phyloP scores from a whole-genome alignment of 2,797 vertebrate genomes.

The Avahi laniger region DNA sequence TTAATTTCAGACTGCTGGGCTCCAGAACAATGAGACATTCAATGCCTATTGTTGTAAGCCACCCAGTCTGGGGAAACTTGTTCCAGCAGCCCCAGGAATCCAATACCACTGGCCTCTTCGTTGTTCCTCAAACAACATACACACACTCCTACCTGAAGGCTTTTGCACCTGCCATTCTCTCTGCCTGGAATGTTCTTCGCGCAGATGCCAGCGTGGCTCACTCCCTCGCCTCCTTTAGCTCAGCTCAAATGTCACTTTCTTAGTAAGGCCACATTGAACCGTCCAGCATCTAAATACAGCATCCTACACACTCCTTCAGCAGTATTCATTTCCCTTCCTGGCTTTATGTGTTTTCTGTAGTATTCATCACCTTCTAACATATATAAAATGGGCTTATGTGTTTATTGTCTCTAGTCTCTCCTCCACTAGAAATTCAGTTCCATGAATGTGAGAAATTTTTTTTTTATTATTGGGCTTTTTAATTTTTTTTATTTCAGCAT shows the following conservation, averaged over 20 bases:
- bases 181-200: neutral
- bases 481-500: too few relatives aligned
- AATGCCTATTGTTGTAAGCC: neutral
- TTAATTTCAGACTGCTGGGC: neutral
- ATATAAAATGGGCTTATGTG: neutral
- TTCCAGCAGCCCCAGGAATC: neutral
- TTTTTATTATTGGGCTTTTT: too few relatives aligned
- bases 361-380: neutral
- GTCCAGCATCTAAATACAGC: neutral
- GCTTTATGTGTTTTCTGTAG: neutral
- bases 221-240: neutral
- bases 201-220: neutral
- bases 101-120: neutral
- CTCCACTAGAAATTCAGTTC: neutral
- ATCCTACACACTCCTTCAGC: neutral
- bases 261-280: neutral
- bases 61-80: neutral
- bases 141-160: neutral
- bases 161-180: neutral
- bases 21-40: neutral
- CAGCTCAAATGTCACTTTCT: neutral
- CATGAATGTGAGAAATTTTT: neutral
- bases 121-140: neutral
- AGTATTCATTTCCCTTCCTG: neutral
- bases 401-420: neutral